These are phyloP conservation scores for Ellobium chinense DNA, from an alignment of 2,888 invertebrate genomes.

Conservation along the genomic window DNA sequence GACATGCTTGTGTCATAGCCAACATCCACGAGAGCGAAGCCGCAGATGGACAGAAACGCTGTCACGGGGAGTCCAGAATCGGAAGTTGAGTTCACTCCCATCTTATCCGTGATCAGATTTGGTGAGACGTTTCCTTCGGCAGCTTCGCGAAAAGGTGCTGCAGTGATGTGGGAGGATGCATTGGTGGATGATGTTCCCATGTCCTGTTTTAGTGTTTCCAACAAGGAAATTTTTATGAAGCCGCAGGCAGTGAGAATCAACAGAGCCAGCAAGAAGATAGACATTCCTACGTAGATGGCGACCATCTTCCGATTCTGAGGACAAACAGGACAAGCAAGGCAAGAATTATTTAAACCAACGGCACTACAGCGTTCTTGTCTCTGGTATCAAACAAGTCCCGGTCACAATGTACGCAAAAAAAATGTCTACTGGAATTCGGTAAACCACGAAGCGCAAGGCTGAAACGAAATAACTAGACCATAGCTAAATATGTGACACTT, in stretches of 20 bases:
- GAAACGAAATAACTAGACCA: no score
- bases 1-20: slow-evolving; percentile 18
- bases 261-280: not conserved
- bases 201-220: not conserved
- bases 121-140: not conserved
- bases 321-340: no score
- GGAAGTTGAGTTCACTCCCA: not conserved
- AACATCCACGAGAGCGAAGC: slow-evolving; percentile 22
- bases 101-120: not conserved
- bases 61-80: not conserved
- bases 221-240: not conserved
- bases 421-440: no score
- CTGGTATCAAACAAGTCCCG: no score
- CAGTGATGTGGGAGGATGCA: not conserved
- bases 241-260: not conserved
- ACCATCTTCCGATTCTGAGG: slow-evolving; percentile 1
- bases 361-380: no score
- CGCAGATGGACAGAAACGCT: slow-evolving; percentile 1
- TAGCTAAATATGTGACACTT: no score
- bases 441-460: no score
- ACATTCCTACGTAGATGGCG: not conserved
- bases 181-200: not conserved
- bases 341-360: no score
- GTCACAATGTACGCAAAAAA: no score
- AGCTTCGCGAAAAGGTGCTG: not conserved